Percentiles rank a stretch among this genome's conserved stretches.
phyloP scores from a whole-genome alignment of 30 jellyfish, hydroid and myxozoan genomes.

The Chrysaora quinquecirrha region DNA sequence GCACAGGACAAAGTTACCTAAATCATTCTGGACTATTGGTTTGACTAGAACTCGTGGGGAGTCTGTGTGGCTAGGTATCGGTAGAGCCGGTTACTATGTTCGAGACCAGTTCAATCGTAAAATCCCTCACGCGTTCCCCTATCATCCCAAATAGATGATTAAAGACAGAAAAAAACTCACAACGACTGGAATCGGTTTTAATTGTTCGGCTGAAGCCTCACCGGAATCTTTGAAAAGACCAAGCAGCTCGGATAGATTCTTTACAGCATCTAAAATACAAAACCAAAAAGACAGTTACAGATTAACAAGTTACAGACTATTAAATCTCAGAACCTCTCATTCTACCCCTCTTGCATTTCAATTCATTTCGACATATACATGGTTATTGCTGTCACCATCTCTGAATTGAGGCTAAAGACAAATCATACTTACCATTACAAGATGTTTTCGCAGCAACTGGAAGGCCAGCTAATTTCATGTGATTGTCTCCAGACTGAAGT shows the following conservation, averaged over 20 bases:
- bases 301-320: background rate
- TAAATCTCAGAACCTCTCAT: background rate
- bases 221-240: conserved; percentile 45
- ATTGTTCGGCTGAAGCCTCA: conserved; percentile 6
- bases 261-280: conserved; percentile 10
- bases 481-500: conserved; percentile 61
- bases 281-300: background rate
- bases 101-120: background rate
- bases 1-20: too few species aligned
- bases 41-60: too few species aligned
- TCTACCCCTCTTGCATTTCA: background rate
- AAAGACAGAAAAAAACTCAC: conserved; percentile 10
- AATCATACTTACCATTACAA: conserved; percentile 20
- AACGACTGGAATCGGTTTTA: conserved; percentile 55
- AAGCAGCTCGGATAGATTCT: conserved; percentile 34
- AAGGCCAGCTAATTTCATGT: conserved; percentile 59
- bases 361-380: background rate
- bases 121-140: background rate
- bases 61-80: background rate
- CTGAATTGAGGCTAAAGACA: too few species aligned
- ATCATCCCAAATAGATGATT: too few species aligned
- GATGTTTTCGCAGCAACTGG: conserved; percentile 54
- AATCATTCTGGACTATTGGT: too few species aligned
- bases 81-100: background rate
- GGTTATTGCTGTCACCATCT: too few species aligned